Evolutionary conservation across 2,113 vertebrate genomes (phyloP).

Genomic region (Arvicanthis niloticus): DNA sequence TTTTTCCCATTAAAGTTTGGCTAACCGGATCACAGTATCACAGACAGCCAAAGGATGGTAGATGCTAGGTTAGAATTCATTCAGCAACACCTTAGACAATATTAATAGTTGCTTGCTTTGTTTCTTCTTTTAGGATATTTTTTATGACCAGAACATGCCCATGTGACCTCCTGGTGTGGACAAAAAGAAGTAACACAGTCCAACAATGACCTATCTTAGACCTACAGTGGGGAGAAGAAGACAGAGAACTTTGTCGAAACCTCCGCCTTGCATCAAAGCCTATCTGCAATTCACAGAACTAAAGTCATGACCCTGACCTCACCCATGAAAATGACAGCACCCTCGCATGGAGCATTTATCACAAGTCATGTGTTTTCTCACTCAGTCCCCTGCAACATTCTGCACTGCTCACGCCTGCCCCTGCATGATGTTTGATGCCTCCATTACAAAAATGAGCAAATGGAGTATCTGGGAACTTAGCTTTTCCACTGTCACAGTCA

Average conservation of each 20-base stretch:
- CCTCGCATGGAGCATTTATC: background rate
- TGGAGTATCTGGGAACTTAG: background rate
- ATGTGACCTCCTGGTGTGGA: background rate
- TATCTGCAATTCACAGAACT: background rate
- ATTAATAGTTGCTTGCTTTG: background rate
- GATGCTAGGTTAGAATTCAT: background rate
- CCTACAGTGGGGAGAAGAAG: background rate
- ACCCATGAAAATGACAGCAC: background rate
- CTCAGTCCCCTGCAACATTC: background rate
- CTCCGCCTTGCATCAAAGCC: background rate
- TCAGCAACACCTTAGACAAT: background rate
- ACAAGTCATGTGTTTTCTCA: background rate
- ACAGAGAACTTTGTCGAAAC: background rate
- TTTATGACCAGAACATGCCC: background rate
- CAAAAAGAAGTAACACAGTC: background rate
- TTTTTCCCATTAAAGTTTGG: slow-evolving; percentile 46
- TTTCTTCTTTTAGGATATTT: background rate
- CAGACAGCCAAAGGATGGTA: background rate
- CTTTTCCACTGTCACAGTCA: background rate
- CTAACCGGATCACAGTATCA: background rate
- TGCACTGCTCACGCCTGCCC: background rate
- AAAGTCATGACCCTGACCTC: background rate
- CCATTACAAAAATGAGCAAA: slow-evolving; percentile 11
- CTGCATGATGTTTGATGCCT: background rate
- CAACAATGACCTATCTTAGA: background rate